Percentiles rank a stretch among this genome's conserved stretches.
These are phyloP conservation scores for Trachymyrmex cornetzi DNA, from an alignment of 1,140 invertebrate genomes.

Conservation along the genomic window DNA sequence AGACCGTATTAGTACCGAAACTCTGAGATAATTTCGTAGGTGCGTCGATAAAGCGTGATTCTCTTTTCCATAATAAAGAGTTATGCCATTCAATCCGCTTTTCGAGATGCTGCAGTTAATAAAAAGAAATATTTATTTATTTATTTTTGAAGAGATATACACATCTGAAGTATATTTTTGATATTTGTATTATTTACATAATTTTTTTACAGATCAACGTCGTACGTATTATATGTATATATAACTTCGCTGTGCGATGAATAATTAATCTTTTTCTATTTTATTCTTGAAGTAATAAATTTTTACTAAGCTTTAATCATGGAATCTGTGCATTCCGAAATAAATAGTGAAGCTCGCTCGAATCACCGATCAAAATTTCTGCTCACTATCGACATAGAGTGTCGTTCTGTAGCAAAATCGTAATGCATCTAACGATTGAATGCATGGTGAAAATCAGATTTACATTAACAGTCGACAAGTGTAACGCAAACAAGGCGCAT, in stretches of 20 bases:
- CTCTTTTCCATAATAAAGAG: background rate
- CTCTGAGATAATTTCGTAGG: conserved; percentile 30
- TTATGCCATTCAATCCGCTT: background rate
- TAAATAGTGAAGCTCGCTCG: background rate
- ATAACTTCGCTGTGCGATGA: too few relatives aligned
- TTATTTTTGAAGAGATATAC: background rate
- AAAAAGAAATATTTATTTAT: background rate
- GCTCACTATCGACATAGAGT: background rate
- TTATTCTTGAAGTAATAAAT: too few relatives aligned
- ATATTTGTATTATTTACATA: background rate
- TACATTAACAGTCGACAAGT: conserved; percentile 24
- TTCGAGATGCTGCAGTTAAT: background rate
- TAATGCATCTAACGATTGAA: background rate
- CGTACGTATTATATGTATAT: too few relatives aligned
- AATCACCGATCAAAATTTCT: background rate
- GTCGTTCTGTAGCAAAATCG: background rate
- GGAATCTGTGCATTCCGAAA: background rate
- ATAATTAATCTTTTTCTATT: too few relatives aligned
- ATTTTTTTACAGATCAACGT: background rate
- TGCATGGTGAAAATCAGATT: conserved; percentile 30
- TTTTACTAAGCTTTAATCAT: background rate
- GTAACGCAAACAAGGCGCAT: conserved; percentile 45
- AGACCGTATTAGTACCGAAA: conserved; percentile 49
- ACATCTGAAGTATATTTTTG: background rate
- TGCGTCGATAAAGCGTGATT: background rate